A percentile compares a stretch with the other conserved stretches of the same genome.
phyloP scores from a whole-genome alignment of 2,888 invertebrate genomes.

The Phengaris alcon region DNA sequence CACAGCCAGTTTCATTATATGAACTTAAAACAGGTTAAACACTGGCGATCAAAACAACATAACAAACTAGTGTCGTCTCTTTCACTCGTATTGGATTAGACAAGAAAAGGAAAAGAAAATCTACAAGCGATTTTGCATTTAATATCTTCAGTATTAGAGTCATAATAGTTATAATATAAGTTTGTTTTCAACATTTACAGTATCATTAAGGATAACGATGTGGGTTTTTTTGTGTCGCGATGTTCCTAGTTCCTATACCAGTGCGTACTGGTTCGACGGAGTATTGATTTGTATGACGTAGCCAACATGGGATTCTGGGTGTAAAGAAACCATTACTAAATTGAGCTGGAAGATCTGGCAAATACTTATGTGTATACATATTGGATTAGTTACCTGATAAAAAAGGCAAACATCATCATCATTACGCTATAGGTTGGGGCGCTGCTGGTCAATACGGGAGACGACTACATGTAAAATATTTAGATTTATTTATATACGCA shows the following conservation, averaged over 20 bases:
- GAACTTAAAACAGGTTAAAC: slow-evolving; percentile 43
- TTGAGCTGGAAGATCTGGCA: not conserved
- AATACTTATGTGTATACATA: not conserved
- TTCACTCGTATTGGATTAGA: slow-evolving; percentile 1
- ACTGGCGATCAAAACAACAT: slow-evolving; percentile 23
- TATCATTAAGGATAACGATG: slow-evolving; percentile 30
- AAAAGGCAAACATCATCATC: too few relatives aligned
- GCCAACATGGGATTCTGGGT: not conserved
- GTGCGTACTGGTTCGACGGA: not conserved
- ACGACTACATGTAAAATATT: too few relatives aligned
- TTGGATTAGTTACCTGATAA: too few relatives aligned
- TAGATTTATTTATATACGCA: too few relatives aligned
- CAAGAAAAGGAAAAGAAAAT: slow-evolving; percentile 19
- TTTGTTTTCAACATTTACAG: slow-evolving; percentile 26
- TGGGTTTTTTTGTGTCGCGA: slow-evolving; percentile 29
- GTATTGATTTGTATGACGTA: slow-evolving; percentile 5
- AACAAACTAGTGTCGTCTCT: not conserved
- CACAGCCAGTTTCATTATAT: slow-evolving; percentile 25
- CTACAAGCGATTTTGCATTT: slow-evolving; percentile 20
- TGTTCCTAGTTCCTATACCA: too few relatives aligned
- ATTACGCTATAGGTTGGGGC: too few relatives aligned
- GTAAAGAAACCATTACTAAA: not conserved
- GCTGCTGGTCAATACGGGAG: too few relatives aligned
- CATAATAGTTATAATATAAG: not conserved
- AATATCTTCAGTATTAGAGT: not conserved